Conservation (phyloP, 2,888 invertebrate genomes). For the Tetropium fuscum region DNA sequence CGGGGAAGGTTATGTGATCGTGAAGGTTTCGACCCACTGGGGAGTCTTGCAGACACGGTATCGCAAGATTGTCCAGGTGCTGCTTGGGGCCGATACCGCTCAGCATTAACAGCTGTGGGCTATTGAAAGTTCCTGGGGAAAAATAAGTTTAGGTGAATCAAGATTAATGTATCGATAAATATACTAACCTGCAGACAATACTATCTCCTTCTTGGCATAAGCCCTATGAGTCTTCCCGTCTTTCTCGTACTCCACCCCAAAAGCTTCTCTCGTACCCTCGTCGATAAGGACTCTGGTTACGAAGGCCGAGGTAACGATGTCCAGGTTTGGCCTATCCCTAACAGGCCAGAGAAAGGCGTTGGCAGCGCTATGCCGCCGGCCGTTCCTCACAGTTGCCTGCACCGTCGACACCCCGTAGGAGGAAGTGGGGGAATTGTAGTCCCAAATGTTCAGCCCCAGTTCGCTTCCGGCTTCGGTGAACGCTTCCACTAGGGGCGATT, state of each 20-base stretch:
- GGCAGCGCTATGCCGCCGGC: conserved; percentile 69
- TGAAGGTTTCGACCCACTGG: conserved; percentile 76
- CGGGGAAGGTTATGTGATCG: conserved; percentile 76
- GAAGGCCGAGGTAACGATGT: conserved; percentile 68
- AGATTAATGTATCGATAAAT: conserved; percentile 41
- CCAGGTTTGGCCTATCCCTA: conserved; percentile 70
- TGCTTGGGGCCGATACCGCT: conserved; percentile 74
- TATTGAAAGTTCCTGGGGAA: conserved; percentile 79
- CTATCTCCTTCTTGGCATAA: conserved; percentile 68
- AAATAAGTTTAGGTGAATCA: neutral
- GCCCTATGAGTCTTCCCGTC: conserved; percentile 49
- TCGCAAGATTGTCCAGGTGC: conserved; percentile 68
- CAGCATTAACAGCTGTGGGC: conserved; percentile 79
- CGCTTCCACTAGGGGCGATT: conserved; percentile 60
- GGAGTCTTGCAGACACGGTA: conserved; percentile 67
- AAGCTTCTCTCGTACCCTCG: conserved; percentile 61
- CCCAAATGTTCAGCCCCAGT: conserved; percentile 63
- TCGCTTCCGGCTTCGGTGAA: conserved; percentile 58
- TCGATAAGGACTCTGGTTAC: conserved; percentile 72
- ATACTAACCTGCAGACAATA: conserved; percentile 66
- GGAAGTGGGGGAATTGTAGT: conserved; percentile 61
- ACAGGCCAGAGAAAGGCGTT: conserved; percentile 71
- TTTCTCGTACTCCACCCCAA: conserved; percentile 64
- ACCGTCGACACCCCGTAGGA: conserved; percentile 61
- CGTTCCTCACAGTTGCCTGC: conserved; percentile 66